Evolutionary conservation across 2,888 invertebrate species (phyloP), one percentile per base, ranked within the genome.

Genomic region (Pammene fasciana): DNA sequence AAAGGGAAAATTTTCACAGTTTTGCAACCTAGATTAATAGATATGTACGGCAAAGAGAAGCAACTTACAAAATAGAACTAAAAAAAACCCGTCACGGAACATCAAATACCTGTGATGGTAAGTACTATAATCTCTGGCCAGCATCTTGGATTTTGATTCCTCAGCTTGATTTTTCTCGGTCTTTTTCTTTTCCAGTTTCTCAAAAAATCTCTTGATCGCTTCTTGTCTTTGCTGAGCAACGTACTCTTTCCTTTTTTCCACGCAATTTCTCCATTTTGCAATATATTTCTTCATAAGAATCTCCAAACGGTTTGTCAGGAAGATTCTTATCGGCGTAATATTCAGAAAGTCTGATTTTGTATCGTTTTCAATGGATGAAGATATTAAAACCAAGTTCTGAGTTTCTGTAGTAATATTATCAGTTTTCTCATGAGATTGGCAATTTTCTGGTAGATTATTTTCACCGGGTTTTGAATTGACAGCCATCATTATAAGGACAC

Each of bases 101-200:
- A 26, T 26, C 6, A 89, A 91, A 89, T 87, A 90, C 92, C 90
- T 87, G 68, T 91, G 90, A 75, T 91, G 89, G 75, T 92, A 92
- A 14, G 87, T 87, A 34, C 81, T 86, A 68, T 86, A 90, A 79
- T 92, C 92, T 50, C 78, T 82, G 34, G 81, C 83, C 34, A 82
- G 71, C 38, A 77, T 66, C 73, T 87, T 87, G 0, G 86, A 80
- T 76, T 86, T 89, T 62, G 82, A 81, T 57, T 77, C 73, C 18
- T 83, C 85, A 2, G 75, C 52, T 52, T 74, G 66, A 54, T 80
- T 76, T 64, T 79, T 78, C 57, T 80, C 78, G 57, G 76, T 75
- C 72, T 88, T 88, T 75, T 89, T 88, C 71, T 84, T 87, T n/a
- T 83, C 79, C 48, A 92, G 78, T 76, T 87, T 90, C 36, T 90